Conservation (phyloP, 2,113 vertebrate genomes). For the Rutilus rutilus region DNA sequence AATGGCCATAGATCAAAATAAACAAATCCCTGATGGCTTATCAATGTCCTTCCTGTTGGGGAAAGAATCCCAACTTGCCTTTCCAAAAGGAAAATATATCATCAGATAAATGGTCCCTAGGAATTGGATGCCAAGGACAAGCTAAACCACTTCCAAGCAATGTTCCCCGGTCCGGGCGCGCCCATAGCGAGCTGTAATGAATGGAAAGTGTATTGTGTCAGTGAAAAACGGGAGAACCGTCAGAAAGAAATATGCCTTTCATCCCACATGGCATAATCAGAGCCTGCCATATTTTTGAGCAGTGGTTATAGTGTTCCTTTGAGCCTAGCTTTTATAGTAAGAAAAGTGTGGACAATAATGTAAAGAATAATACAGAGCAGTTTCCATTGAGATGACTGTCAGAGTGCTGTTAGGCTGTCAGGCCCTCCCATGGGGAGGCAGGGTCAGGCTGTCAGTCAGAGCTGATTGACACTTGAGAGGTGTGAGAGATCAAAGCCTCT, state of each 20-base stretch:
- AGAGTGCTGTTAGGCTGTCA: constrained; percentile 61
- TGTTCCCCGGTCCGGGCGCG: constrained; percentile 67
- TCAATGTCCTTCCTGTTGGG: constrained; percentile 77
- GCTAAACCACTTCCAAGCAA: constrained; percentile 75
- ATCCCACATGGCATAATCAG: constrained; percentile 76
- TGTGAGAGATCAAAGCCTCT: constrained; percentile 61
- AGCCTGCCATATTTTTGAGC: constrained; percentile 64
- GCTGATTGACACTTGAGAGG: constrained; percentile 61
- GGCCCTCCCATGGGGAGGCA: constrained; percentile 55
- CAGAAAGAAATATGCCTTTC: constrained; percentile 75
- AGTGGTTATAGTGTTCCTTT: constrained; percentile 60
- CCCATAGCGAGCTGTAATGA: constrained; percentile 77
- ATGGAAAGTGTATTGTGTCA: constrained; percentile 79
- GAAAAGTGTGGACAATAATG: constrained; percentile 58
- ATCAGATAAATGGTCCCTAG: constrained; percentile 75
- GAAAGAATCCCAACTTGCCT: constrained; percentile 74
- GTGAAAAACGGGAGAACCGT: constrained; percentile 72
- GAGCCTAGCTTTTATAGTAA: constrained; percentile 53
- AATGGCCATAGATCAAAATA: constrained; percentile 75
- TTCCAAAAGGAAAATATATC: constrained; percentile 76
- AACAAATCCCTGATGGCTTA: constrained; percentile 78
- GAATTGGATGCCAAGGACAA: constrained; percentile 73
- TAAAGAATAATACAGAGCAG: constrained; percentile 61
- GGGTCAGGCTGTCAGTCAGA: constrained; percentile 61
- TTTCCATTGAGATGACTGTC: constrained; percentile 60